Base-by-base conservation (phyloP, 1,140 invertebrate species). In the Bombyx mandarina region DNA sequence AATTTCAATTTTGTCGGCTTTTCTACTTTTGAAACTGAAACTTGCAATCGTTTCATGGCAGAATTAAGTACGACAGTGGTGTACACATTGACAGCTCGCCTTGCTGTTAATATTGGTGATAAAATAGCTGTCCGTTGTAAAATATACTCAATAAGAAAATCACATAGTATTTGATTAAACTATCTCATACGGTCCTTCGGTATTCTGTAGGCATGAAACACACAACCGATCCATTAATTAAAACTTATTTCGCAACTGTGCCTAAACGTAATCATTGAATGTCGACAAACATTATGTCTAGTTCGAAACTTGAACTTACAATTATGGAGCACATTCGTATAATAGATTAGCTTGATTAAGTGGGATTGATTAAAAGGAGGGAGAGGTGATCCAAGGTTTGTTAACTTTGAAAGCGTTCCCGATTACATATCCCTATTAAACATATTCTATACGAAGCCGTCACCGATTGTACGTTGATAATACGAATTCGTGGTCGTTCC, bases 161-260 rank as follows among this genome's bases (percentile, higher is more conserved):
- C 26, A 35, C 26, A 50, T 7, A 50, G 7, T 49, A 8, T 8
- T 7, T 10, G 6, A 49, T 49, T 18, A 12, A 9, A 3, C 7
- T 26, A 35, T 51, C 22, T 8, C 42, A 57, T 43, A 45, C n/a
- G 45, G 52, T 56, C 58, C 64, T 60, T 63, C 65, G 67, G 67
- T 60, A 65, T 66, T 66, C 62, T 60, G 53, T 61, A 74, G 68
- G 69, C 69, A 65, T 73, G 73, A 74, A 74, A 77, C 77, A 52
- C 68, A 75, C 69, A 76, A 67, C 69, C 76, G 66, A 79, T 82
- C 77, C 79, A 79, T 82, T 82, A 82, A 82, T 82, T 82, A 82
- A 82, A 82, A 82, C 75, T 82, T 80, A 82, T 79, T 81, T 77
- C 74, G 74, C 73, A 67, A 61, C 71, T 57, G 65, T 63, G 71